Conservation (phyloP, 2,113 vertebrate species). For the Boulengeromyrus knoepffleri region DNA sequence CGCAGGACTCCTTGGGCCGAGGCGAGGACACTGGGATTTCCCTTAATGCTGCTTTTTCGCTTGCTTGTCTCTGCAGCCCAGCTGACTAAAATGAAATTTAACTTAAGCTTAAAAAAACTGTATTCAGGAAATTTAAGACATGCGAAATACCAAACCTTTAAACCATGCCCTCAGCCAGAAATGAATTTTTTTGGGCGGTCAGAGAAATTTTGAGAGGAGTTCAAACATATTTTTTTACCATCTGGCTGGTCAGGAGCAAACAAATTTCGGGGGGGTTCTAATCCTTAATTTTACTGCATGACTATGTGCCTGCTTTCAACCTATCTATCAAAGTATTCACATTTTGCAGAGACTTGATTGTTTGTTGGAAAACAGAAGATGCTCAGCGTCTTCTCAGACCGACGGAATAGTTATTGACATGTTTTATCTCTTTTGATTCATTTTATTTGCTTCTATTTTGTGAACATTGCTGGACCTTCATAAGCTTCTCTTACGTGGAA, state of each 20-base stretch:
- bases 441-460: not conserved
- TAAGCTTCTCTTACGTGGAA: not conserved
- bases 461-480: not conserved
- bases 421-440: not conserved
- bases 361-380: not conserved
- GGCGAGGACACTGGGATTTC: not conserved
- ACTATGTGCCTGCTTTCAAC: not conserved
- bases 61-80: not conserved
- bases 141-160: not conserved
- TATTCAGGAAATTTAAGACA: not conserved
- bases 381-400: not conserved
- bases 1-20: not conserved
- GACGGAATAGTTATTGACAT: not conserved
- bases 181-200: not conserved
- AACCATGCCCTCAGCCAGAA: not conserved
- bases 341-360: not conserved
- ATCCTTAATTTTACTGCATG: not conserved
- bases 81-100: not conserved
- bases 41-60: not conserved
- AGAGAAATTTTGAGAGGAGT: too few species aligned
- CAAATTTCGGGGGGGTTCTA: not conserved
- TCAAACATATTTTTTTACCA: not conserved
- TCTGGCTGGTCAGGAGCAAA: not conserved
- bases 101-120: not conserved
- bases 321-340: not conserved